Evolutionary conservation across 2,888 invertebrate genomes (phyloP).

Genomic region (Drosophila putrida): DNA sequence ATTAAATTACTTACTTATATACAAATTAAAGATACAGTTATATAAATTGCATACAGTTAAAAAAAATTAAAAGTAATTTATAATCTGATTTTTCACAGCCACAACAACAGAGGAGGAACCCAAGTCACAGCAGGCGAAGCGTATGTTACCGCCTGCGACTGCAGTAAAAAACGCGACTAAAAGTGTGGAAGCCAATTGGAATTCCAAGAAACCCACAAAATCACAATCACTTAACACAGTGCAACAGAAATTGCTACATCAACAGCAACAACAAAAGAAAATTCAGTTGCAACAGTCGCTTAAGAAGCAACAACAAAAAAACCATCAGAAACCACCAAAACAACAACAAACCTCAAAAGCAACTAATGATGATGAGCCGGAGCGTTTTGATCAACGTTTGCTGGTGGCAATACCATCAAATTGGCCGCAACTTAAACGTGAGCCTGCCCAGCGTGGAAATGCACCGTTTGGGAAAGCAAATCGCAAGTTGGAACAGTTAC

Average conservation of each 20-base stretch:
- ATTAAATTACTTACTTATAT: no score
- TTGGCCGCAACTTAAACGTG: constrained; percentile 39
- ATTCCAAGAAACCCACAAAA: constrained; percentile 25
- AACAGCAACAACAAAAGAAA: constrained; percentile 35
- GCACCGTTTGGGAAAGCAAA: constrained; percentile 74
- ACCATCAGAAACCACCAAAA: constrained; percentile 36
- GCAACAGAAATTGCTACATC: constrained; percentile 10
- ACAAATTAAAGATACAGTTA: no score
- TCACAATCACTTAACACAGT: constrained; percentile 1
- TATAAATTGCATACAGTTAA: no score
- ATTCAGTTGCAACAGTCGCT: constrained; percentile 30
- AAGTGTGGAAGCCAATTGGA: not conserved
- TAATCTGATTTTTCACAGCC: not conserved
- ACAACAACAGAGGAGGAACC: constrained; percentile 3
- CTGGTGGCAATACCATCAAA: constrained; percentile 62
- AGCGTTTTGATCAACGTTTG: constrained; percentile 65
- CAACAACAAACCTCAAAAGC: constrained; percentile 19
- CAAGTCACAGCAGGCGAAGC: constrained; percentile 3
- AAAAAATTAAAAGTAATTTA: no score
- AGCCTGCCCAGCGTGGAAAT: constrained; percentile 9
- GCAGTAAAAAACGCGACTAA: constrained; percentile 4
- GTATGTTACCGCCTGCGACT: constrained; percentile 18
- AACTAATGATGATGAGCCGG: constrained; percentile 50
- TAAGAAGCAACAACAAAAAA: constrained; percentile 25
- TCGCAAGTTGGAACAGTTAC: constrained; percentile 73